A percentile compares a stretch with the other conserved stretches of the same genome.
These are phyloP conservation scores for Copsychus sechellarum DNA, from an alignment of 2,113 vertebrate species.

Conservation along the genomic window DNA sequence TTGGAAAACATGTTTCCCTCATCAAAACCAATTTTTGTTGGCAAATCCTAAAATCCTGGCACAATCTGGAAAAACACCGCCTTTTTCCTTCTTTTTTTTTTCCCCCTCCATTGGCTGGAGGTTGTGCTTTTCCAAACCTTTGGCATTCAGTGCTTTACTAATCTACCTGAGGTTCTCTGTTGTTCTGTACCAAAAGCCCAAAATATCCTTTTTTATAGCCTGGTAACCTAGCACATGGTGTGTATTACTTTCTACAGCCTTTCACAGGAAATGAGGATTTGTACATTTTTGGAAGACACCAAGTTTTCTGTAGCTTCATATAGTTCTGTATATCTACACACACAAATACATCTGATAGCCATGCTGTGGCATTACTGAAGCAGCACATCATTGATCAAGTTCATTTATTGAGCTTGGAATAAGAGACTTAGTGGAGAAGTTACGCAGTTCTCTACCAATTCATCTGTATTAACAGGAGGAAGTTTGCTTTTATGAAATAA, in stretches of 20 bases:
- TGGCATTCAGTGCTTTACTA: not conserved
- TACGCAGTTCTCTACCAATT: not conserved
- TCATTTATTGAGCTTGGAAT: not conserved
- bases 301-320: not conserved
- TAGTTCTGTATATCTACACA: not conserved
- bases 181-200: not conserved
- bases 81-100: not conserved
- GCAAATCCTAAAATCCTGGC: not conserved
- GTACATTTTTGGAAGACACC: not conserved
- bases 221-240: not conserved
- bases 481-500: not conserved
- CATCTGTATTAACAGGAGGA: not conserved
- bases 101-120: not conserved
- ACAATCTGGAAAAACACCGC: not conserved
- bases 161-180: not conserved
- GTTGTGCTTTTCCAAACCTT: not conserved
- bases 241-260: not conserved
- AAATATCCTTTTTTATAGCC: not conserved
- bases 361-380: not conserved
- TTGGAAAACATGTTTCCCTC: not conserved
- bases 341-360: not conserved
- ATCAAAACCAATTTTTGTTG: not conserved
- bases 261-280: not conserved
- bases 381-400: not conserved
- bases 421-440: not conserved